Evolutionary conservation across 1,140 invertebrate species (phyloP).

Genomic region (Pemphigus obesinymphae): DNA sequence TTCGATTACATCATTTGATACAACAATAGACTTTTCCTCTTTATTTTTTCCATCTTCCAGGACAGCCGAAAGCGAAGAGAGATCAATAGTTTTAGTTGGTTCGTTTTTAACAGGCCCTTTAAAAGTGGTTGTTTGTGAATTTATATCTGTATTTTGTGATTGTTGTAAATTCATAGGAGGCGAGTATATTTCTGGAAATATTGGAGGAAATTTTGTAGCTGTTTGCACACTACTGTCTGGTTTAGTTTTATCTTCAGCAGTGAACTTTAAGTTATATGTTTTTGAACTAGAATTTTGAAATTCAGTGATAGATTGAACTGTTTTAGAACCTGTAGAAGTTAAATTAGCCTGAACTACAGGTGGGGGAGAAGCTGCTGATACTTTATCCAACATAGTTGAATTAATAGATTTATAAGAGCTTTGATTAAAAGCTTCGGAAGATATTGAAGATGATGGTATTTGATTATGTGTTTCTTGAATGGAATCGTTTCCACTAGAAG

Average conservation of each 20-base stretch:
- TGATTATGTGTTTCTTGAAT: neutral
- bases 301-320: neutral
- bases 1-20: neutral
- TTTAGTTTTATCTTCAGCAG: neutral
- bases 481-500: neutral
- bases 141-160: neutral
- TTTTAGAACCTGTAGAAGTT: neutral
- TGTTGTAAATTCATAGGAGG: neutral
- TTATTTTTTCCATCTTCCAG: neutral
- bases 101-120: neutral
- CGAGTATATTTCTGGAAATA: neutral
- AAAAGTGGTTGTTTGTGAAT: neutral
- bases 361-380: neutral
- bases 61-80: neutral
- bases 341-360: neutral
- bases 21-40: neutral
- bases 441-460: slow-evolving; percentile 20
- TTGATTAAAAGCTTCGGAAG: neutral
- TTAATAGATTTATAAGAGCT: neutral
- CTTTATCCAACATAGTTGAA: neutral
- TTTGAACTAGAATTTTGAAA: neutral
- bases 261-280: neutral
- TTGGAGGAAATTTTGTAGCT: neutral
- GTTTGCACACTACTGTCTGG: neutral
- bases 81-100: slow-evolving; percentile 1